Evolutionary conservation across 1,140 invertebrate genomes (phyloP).

Genomic region (Conus betulinus): DNA sequence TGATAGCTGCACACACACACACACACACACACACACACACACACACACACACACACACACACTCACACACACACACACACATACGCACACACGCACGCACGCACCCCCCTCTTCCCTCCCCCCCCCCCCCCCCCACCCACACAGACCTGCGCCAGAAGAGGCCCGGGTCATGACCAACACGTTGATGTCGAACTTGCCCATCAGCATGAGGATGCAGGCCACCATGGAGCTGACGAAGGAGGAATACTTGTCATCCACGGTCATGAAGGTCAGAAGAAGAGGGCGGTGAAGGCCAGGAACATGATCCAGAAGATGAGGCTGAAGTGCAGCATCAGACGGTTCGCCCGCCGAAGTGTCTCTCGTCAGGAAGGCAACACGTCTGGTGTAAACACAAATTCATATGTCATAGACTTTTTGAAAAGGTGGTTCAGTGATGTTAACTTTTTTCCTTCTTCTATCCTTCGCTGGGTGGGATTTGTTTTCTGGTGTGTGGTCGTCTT

Average conservation of each 20-base stretch:
- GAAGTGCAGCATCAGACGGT: slow-evolving; percentile 72
- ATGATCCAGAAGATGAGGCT: slow-evolving; percentile 74
- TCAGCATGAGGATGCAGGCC: slow-evolving; percentile 78
- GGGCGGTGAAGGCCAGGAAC: slow-evolving; percentile 73
- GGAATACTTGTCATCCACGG: slow-evolving; percentile 75
- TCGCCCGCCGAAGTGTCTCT: slow-evolving; percentile 69
- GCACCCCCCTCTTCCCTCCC: no score
- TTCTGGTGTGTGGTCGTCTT: no score
- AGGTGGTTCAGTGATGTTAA: no score
- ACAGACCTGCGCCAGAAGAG: slow-evolving; percentile 73
- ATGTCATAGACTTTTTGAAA: no score
- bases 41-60: no score
- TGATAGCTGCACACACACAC: no score
- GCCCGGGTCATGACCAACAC: slow-evolving; percentile 73
- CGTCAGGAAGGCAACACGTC: slow-evolving; percentile 74
- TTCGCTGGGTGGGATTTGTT: no score
- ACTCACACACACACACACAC: no score
- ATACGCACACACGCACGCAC: no score
- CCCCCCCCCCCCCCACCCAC: neutral
- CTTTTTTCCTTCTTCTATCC: no score
- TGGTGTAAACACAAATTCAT: no score
- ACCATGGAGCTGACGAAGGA: slow-evolving; percentile 77
- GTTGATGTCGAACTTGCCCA: slow-evolving; percentile 79
- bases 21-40: no score
- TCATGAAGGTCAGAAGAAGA: slow-evolving; percentile 78